Evolutionary conservation across 1,140 invertebrate species (phyloP).

Genomic region (Melitaea cinxia): DNA sequence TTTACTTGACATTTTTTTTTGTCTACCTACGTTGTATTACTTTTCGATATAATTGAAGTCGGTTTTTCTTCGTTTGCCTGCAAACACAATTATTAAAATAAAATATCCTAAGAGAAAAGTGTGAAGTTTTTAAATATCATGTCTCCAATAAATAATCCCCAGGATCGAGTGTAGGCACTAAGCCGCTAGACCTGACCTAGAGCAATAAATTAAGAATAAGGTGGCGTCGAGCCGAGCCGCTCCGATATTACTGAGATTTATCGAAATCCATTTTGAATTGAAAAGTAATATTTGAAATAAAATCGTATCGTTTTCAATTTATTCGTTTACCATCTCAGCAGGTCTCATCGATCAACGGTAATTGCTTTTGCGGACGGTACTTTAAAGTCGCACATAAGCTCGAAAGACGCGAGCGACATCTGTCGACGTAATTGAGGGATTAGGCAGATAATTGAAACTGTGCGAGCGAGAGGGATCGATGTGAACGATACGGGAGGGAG

Average conservation of each 20-base stretch:
- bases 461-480: conserved; percentile 51
- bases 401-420: conserved; percentile 78
- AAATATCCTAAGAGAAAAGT: too few relatives aligned
- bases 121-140: not conserved
- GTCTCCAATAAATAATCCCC: not conserved
- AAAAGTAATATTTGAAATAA: conserved; percentile 38
- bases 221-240: conserved; percentile 8
- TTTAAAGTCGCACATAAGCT: conserved; percentile 80
- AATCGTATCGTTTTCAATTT: conserved; percentile 39
- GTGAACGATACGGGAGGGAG: conserved; percentile 33
- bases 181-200: not conserved
- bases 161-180: not conserved
- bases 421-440: conserved; percentile 81
- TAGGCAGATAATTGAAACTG: conserved; percentile 81
- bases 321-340: conserved; percentile 41
- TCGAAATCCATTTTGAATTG: conserved; percentile 17
- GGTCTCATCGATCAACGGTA: conserved; percentile 63
- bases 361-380: conserved; percentile 76
- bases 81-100: too few relatives aligned
- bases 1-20: too few relatives aligned
- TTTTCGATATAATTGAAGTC: too few relatives aligned
- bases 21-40: too few relatives aligned
- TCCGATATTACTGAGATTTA: conserved; percentile 5
- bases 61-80: too few relatives aligned
- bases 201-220: conserved; percentile 11